Evolutionary conservation across 1,140 invertebrate species (phyloP).

Genomic region (Caenorhabditis briggsae): DNA sequence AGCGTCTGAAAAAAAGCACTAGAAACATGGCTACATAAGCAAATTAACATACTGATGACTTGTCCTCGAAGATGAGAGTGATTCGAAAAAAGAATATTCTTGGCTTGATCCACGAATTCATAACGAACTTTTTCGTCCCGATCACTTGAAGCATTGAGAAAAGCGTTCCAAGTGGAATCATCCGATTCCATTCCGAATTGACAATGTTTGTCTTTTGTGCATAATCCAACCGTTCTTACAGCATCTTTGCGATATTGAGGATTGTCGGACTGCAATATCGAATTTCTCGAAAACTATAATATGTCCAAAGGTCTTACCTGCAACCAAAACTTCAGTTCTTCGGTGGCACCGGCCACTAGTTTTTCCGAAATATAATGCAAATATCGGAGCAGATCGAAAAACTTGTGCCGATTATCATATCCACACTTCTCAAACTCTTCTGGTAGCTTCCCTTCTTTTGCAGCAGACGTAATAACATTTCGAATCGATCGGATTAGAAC

Average conservation of each 20-base stretch:
- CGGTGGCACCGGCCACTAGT: neutral
- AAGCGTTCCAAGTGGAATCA: slow-evolving; percentile 9
- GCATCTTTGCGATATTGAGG: neutral
- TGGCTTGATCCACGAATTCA: neutral
- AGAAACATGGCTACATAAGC: neutral
- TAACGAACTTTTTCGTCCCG: neutral
- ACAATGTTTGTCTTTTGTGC: slow-evolving; percentile 1
- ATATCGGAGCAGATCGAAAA: slow-evolving; percentile 10
- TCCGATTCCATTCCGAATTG: slow-evolving; percentile 27
- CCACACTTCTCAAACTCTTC: slow-evolving; percentile 1
- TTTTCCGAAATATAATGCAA: neutral
- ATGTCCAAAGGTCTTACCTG: neutral
- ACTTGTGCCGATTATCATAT: neutral
- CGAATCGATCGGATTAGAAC: neutral
- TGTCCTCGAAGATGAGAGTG: slow-evolving; percentile 39
- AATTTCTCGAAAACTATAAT: neutral
- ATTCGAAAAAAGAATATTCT: slow-evolving; percentile 18
- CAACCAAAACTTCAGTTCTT: slow-evolving; percentile 37
- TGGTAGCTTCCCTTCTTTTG: slow-evolving; percentile 28
- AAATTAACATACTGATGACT: neutral
- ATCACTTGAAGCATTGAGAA: slow-evolving; percentile 11
- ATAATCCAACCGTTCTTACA: neutral
- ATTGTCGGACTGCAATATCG: neutral
- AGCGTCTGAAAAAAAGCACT: neutral
- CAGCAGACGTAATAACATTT: neutral